Evolutionary conservation across 2,113 vertebrate species (phyloP).

Genomic region (Catharus bicknelli): DNA sequence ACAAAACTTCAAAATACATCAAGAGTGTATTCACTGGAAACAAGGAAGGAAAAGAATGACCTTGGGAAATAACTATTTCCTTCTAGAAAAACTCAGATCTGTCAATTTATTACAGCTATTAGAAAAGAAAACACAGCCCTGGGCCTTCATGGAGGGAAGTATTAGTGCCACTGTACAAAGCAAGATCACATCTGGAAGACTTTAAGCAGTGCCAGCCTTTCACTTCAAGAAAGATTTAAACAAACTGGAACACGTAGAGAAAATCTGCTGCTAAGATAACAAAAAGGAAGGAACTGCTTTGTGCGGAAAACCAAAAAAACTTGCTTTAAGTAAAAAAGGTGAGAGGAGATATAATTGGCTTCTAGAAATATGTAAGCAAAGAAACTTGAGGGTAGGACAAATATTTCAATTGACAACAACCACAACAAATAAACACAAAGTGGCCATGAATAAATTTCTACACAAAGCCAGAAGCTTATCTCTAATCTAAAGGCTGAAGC

Average conservation of each 20-base stretch:
- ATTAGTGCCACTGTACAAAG: neutral
- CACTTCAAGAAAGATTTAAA: neutral
- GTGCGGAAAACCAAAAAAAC: neutral
- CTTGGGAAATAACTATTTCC: neutral
- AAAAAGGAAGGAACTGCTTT: neutral
- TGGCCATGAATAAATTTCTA: neutral
- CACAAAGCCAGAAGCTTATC: neutral
- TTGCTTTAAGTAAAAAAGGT: neutral
- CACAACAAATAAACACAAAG: neutral
- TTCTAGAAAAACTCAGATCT: neutral
- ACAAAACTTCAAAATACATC: neutral
- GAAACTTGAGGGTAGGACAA: neutral
- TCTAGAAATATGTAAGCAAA: neutral
- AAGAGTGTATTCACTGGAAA: neutral
- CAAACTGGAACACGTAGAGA: neutral
- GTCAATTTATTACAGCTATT: neutral
- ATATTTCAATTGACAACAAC: neutral
- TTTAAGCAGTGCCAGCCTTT: neutral
- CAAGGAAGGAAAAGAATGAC: neutral
- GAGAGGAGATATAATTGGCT: neutral
- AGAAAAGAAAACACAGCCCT: neutral
- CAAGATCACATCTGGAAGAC: neutral
- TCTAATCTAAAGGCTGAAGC: neutral
- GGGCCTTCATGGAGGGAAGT: neutral
- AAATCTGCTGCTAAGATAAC: neutral